Evolutionary conservation across 1,140 invertebrate species (phyloP).

Genomic region (Dufourea novaeangliae): DNA sequence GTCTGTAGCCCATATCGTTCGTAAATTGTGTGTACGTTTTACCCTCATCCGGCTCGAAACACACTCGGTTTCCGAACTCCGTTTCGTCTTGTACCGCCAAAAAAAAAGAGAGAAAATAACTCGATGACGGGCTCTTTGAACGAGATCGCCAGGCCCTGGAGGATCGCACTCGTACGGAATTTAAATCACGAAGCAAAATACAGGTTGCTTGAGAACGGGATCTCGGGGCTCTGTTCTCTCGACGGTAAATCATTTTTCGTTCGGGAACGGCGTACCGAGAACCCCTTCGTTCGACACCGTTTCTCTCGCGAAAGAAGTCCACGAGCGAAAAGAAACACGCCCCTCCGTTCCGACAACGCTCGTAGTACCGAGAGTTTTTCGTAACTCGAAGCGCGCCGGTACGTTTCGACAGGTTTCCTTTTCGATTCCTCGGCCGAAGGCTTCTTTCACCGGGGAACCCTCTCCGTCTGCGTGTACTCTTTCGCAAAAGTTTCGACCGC

Average conservation of each 20-base stretch:
- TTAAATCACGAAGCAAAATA: too few relatives aligned
- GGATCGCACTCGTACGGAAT: too few relatives aligned
- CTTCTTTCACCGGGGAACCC: conserved; percentile 49
- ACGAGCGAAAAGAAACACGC: not conserved
- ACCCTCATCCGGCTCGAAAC: conserved; percentile 40
- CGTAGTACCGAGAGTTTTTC: conserved; percentile 52
- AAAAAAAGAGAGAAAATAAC: too few relatives aligned
- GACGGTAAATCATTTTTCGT: too few relatives aligned
- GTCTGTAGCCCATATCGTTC: conserved; percentile 35
- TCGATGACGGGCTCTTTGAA: too few relatives aligned
- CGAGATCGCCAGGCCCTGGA: too few relatives aligned
- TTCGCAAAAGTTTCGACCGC: conserved; percentile 23
- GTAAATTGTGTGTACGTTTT: conserved; percentile 43
- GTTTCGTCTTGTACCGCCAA: not conserved
- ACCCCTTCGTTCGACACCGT: too few relatives aligned
- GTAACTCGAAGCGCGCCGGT: conserved; percentile 31
- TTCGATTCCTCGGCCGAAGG: conserved; percentile 33
- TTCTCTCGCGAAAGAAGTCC: too few relatives aligned
- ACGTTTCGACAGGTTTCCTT: conserved; percentile 60
- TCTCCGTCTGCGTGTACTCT: conserved; percentile 3
- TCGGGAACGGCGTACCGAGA: too few relatives aligned
- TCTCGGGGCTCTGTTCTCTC: too few relatives aligned
- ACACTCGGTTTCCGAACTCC: not conserved
- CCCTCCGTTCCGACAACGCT: too few relatives aligned
- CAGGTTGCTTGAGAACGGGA: too few relatives aligned